phyloP scores from a whole-genome alignment of 2,797 vertebrate genomes.

The Holocentrus rufus region DNA sequence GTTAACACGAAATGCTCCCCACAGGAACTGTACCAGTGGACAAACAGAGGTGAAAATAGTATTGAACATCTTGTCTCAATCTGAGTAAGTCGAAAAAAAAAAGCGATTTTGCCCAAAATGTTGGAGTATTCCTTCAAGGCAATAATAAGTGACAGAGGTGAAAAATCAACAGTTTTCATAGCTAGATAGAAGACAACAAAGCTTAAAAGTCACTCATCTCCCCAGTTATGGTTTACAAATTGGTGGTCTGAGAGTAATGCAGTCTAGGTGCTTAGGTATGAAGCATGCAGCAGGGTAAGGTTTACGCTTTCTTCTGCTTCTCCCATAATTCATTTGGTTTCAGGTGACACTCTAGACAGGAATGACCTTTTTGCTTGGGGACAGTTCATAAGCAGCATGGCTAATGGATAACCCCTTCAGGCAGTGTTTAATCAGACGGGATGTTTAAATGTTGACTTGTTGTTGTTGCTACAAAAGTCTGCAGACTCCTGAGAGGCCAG shows the following conservation, averaged over 20 bases:
- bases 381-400: constrained; percentile 23
- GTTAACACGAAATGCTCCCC: too few relatives aligned
- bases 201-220: too few relatives aligned
- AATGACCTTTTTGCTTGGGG: constrained; percentile 16
- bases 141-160: too few relatives aligned
- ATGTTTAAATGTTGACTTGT: constrained; percentile 53
- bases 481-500: constrained; percentile 27
- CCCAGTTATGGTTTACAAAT: too few relatives aligned
- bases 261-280: neutral
- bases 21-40: too few relatives aligned
- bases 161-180: too few relatives aligned
- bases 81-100: too few relatives aligned
- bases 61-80: too few relatives aligned
- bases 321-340: constrained; percentile 8
- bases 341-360: constrained; percentile 2
- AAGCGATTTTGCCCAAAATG: too few relatives aligned
- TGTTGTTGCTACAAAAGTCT: constrained; percentile 22
- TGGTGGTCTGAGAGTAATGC: neutral
- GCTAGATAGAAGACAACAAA: too few relatives aligned
- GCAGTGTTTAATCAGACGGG: constrained; percentile 40
- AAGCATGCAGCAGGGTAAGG: neutral
- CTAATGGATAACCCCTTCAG: constrained; percentile 19
- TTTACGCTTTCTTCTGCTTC: neutral
- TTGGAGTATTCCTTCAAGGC: too few relatives aligned
- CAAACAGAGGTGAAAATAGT: too few relatives aligned